Percentiles rank a stretch among this genome's conserved stretches.
These are phyloP conservation scores for Thripadectes ignobilis DNA, from an alignment of 2,797 vertebrate species.

Conservation along the genomic window DNA sequence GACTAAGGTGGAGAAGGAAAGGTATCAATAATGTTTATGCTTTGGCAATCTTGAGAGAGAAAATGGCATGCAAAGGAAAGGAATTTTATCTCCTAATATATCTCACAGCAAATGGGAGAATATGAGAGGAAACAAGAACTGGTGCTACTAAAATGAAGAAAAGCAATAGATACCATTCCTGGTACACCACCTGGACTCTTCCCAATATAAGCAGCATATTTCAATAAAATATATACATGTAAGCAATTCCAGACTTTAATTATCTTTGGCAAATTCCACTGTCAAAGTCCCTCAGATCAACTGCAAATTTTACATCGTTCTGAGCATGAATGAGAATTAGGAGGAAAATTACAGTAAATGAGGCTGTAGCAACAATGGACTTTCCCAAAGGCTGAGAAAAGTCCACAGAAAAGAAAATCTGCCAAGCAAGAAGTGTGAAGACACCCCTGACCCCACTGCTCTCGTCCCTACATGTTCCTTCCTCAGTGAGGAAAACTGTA, in stretches of 20 bases:
- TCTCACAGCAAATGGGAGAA: background rate
- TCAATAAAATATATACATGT: background rate
- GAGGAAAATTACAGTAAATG: background rate
- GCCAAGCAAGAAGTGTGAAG: background rate
- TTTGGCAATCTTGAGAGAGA: background rate
- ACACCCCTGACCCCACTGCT: background rate
- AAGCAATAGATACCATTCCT: background rate
- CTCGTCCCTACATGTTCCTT: background rate
- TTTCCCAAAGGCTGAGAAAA: slow-evolving; percentile 34
- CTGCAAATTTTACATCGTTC: background rate
- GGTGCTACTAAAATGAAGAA: background rate
- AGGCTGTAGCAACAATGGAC: slow-evolving; percentile 42
- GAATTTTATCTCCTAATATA: background rate
- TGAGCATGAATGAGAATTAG: background rate
- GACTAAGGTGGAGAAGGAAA: background rate
- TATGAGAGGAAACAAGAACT: background rate
- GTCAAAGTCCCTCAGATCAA: background rate
- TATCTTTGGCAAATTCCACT: background rate
- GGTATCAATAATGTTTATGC: background rate
- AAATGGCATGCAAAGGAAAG: background rate
- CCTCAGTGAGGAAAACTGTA: slow-evolving; percentile 16
- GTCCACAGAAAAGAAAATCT: background rate
- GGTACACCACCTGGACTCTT: background rate
- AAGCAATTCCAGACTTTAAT: background rate
- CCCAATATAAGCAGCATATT: background rate